Conservation (phyloP, 2,888 invertebrate genomes). For the Meteorus colon region DNA sequence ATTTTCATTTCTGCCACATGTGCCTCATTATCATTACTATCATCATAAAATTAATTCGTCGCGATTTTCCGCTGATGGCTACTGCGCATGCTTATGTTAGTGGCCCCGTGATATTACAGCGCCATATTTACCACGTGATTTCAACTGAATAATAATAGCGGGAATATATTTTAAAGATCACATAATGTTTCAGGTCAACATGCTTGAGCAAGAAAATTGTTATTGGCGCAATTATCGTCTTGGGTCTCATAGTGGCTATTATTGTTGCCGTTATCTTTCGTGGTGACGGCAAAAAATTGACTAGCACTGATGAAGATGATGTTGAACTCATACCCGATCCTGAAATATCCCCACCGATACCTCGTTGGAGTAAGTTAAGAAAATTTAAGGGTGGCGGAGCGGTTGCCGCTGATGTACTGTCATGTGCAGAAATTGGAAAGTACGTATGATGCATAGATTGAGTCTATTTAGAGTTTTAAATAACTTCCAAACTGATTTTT, state of each 20-base stretch:
- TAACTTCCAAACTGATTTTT: neutral
- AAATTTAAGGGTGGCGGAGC: slow-evolving; percentile 80
- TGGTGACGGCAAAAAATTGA: slow-evolving; percentile 45
- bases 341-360: slow-evolving; percentile 75
- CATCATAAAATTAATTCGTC: no score
- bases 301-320: slow-evolving; percentile 61
- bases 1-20: no score
- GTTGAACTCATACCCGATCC: slow-evolving; percentile 77
- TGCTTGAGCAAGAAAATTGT: slow-evolving; percentile 34
- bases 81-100: no score
- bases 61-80: no score
- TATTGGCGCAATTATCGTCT: slow-evolving; percentile 37
- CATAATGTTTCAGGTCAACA: slow-evolving; percentile 42
- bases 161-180: slow-evolving; percentile 24
- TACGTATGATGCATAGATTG: slow-evolving; percentile 69
- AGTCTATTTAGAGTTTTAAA: no score
- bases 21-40: no score
- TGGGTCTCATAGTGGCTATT: slow-evolving; percentile 64
- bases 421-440: slow-evolving; percentile 87
- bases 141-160: neutral
- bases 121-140: neutral
- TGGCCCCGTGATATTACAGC: no score
- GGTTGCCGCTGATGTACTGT: slow-evolving; percentile 84
- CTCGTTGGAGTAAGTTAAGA: slow-evolving; percentile 81
- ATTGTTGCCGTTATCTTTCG: slow-evolving; percentile 71